Conservation (phyloP, 2,113 vertebrate genomes). For the Clarias batrachus region DNA sequence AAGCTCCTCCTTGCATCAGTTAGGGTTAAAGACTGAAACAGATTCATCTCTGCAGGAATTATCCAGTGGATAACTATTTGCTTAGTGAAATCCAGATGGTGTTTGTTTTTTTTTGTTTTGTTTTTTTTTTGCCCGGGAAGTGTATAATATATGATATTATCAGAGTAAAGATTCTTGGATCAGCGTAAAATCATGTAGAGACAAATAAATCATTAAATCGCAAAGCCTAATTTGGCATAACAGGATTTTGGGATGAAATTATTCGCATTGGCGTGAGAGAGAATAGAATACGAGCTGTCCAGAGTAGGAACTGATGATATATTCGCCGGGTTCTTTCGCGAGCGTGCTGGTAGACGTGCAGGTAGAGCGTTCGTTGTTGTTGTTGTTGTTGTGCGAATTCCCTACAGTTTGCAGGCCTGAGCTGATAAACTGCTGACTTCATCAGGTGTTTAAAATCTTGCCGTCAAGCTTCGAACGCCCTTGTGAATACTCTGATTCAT, state of each 20-base stretch:
- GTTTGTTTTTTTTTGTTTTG: too few relatives aligned
- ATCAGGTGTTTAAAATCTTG: conserved; percentile 21
- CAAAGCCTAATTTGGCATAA: not conserved
- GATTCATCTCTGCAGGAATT: too few relatives aligned
- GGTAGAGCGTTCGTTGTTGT: not conserved
- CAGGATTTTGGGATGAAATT: not conserved
- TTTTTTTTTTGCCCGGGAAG: too few relatives aligned
- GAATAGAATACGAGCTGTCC: not conserved
- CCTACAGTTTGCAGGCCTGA: not conserved
- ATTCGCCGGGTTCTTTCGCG: not conserved
- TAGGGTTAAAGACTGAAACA: too few relatives aligned
- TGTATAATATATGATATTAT: not conserved
- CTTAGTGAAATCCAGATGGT: too few relatives aligned
- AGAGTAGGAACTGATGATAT: not conserved
- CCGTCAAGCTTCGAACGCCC: conserved; percentile 27
- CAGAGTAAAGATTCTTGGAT: not conserved
- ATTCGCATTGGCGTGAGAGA: not conserved
- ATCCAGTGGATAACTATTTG: too few relatives aligned
- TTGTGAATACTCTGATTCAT: conserved; percentile 27
- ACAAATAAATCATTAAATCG: not conserved
- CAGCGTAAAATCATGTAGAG: not conserved
- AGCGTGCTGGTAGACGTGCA: not conserved
- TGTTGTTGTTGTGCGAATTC: not conserved
- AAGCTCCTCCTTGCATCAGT: too few relatives aligned
- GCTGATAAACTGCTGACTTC: conserved; percentile 31